Base-by-base conservation (phyloP, 2,888 invertebrate genomes). In the Tupiocoris notatus region DNA sequence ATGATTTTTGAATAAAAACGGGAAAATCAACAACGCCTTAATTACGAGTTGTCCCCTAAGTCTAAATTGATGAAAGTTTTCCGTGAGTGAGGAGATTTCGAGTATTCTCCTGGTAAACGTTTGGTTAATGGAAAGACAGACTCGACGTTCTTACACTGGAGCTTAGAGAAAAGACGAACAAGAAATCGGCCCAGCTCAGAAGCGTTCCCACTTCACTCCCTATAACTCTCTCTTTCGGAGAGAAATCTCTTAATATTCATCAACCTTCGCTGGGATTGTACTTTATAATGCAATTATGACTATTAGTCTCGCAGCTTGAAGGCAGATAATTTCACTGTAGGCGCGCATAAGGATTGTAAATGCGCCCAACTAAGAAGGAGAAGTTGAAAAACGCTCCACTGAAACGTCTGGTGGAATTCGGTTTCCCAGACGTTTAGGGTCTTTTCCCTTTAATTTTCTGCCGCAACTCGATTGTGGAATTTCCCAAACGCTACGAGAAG, bases 271-370 rank as follows among this genome's bases (percentile, higher is more conserved):
- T 17, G 73, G 78, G 76, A 78, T 78, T 78, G 78, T 78, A 78
- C 78, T 78, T 78, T 78, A 76, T 78, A 78, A 78, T 78, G 78
- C 76, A 78, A 78, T 78, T 76, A 78, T 76, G 76, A 67, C 78
- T 71, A 78, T 78, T 76, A 78, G 78, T 63, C 56, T 67, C 59
- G 17, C 20, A 59, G 61, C 39, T 66, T 39, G 39, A 39, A 39
- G 39, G 39, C 39, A 12, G 64, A 23, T 64, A 64, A 18, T 64
- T 64, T 64, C 17, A 20, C 18, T 20, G 64, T 12, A 39, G 39
- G 39, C 3, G 12, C 39, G 3, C 6, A 39, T 7, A 39, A 39
- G 39, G 39, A 3, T 39, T 3, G 39, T 7, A 39, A 39, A 7
- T 39, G 39, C 12, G 6, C 39, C 39, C 39, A 12, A 12, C 12